Conservation (phyloP, 2,888 invertebrate genomes). For the Saturnia pavonia region DNA sequence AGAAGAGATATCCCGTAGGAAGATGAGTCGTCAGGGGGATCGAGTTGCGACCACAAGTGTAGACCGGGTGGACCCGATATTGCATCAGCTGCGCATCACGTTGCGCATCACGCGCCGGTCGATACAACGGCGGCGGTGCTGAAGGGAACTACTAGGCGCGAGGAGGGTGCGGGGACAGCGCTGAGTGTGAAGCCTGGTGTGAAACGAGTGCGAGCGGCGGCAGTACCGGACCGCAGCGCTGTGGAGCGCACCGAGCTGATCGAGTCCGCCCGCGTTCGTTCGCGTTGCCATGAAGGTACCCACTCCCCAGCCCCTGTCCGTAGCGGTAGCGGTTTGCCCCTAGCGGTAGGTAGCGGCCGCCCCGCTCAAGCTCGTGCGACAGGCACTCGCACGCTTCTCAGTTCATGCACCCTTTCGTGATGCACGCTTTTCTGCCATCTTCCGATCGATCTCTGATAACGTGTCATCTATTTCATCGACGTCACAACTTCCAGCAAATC, state of each 20-base stretch:
- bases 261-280: constrained; percentile 44
- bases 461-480: not conserved
- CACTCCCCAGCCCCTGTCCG: constrained; percentile 52
- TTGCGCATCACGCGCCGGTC: constrained; percentile 17
- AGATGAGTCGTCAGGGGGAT: not conserved
- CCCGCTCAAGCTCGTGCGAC: constrained; percentile 40
- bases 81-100: not conserved
- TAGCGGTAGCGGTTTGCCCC: constrained; percentile 70
- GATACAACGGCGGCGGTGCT: constrained; percentile 25
- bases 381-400: constrained; percentile 33
- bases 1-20: not conserved
- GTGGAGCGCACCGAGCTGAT: constrained; percentile 41
- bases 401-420: constrained; percentile 34
- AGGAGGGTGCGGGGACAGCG: constrained; percentile 26
- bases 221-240: constrained; percentile 48
- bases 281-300: constrained; percentile 79
- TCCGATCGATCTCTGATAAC: constrained; percentile 23
- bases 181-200: constrained; percentile 26
- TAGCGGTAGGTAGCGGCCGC: constrained; percentile 69
- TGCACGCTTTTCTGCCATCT: constrained; percentile 29
- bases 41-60: not conserved
- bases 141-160: constrained; percentile 25
- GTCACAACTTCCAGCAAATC: not conserved
- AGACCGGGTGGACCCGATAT: not conserved
- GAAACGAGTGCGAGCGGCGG: constrained; percentile 27